Evolutionary conservation across 2,888 invertebrate genomes (phyloP).

Genomic region (Leptogaster cylindrica): DNA sequence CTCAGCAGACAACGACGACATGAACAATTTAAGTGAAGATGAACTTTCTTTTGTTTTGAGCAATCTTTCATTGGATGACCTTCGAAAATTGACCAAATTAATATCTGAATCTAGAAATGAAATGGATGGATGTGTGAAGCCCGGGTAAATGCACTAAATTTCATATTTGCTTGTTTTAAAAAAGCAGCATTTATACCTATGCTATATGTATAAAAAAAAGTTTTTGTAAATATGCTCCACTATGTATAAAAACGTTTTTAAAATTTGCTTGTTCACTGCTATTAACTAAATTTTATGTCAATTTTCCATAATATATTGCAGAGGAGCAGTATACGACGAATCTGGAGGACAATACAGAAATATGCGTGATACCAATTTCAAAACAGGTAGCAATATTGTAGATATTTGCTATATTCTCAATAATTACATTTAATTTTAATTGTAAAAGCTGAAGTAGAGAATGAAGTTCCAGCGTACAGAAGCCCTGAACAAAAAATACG

Average conservation of each 20-base stretch:
- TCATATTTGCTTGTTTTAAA: background rate
- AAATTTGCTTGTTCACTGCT: too few relatives aligned
- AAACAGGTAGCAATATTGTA: background rate
- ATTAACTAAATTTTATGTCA: too few relatives aligned
- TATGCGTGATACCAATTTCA: background rate
- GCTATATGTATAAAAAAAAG: too few relatives aligned
- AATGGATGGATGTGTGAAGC: background rate
- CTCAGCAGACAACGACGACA: background rate
- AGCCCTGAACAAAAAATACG: constrained; percentile 13
- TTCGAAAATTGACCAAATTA: constrained; percentile 52
- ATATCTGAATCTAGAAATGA: constrained; percentile 44
- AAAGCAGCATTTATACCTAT: too few relatives aligned
- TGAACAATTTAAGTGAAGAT: constrained; percentile 51
- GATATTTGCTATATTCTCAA: too few relatives aligned
- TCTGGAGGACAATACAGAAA: background rate
- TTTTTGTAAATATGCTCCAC: too few relatives aligned
- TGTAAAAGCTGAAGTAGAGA: too few relatives aligned
- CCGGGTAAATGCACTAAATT: background rate
- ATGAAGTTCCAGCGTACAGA: too few relatives aligned
- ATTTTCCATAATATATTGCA: too few relatives aligned
- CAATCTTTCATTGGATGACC: constrained; percentile 54
- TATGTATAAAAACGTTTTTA: too few relatives aligned
- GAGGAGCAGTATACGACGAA: background rate
- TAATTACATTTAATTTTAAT: too few relatives aligned
- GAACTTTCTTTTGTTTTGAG: constrained; percentile 55